Base-by-base conservation (phyloP, 2,888 invertebrate species). In the Andrena hattorfiana region DNA sequence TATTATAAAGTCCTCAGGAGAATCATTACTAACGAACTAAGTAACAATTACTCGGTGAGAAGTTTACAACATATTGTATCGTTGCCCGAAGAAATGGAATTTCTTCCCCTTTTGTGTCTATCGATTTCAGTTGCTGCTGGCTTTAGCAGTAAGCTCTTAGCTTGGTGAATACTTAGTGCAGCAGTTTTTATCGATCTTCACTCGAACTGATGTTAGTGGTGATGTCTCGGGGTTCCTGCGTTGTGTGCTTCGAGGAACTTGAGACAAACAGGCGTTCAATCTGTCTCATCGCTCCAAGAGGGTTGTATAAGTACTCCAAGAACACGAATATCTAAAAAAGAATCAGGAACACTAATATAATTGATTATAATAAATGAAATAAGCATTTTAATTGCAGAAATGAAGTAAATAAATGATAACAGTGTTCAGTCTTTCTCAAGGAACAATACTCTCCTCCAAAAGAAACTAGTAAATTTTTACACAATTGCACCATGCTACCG, bases 131-230 rank as follows among this genome's bases (percentile, higher is more conserved):
- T 16, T 2, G 54, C 48, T 28, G 32, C 26, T 54, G 26, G 28
- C 42, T 59, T 42, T 16, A 72, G 56, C 30, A 30, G n/a, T 35
- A 28, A 49, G 28, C 42, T 63, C 51, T 68, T 56, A 16, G 51
- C 59, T 66, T 68, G 56, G 16, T 28, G 59, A 54, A 59, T 56
- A 62, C 77, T 77, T 70, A 42, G 32, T 54, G 62, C 42, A 26
- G 8, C 56, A 64, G 71, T 64, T 74, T 35, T 62, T 77, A 83
- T 83, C 77, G 77, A 83, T 83, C 77, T 81, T 71, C 13, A 35
- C 51, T 30, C 8, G 28, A 51, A 56, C 59, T 59, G 48, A 60
- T 42, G 51, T 26, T 49, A 59, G 35, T 30, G 30, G 30, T 10
- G 30, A 8, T 62, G 35, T 35, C 64, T 49, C 1, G 35, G 60